Evolutionary conservation across 2,888 invertebrate species (phyloP), one percentile per base, ranked within the genome.

Genomic region (Ischnura elegans): DNA sequence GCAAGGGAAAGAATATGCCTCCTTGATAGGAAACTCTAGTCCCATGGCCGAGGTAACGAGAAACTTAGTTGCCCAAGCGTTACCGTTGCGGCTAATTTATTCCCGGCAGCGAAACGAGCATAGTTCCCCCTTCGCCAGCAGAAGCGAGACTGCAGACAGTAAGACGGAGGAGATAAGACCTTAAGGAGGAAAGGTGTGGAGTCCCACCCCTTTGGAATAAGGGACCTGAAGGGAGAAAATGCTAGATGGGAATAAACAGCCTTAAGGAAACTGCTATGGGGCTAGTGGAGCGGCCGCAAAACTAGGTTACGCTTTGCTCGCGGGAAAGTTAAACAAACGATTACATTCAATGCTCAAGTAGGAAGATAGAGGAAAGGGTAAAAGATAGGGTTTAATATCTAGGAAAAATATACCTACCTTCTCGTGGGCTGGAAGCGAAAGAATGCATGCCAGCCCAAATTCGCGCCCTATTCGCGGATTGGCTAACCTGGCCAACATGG

Each of bases 321-420:
- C 36, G 36, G 76, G 76, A 76, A 76, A 76, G 29, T 76, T 76
- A 76, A 76, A 76, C 76, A 76, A 76, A 76, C 76, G 76, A 76
- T 76, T 76, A 76, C 76, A 76, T 36, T 76, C 36, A 76, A 76
- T 76, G 76, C 36, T 29, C 8, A n/a, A 76, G 29, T 29, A 76
- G 76, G 16, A 16, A 16, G 29, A 10, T 36, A 36, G 76, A 25
- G 16, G 76, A 76, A 36, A n/a, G 0, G 36, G 36, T 25, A 25
- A 13, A 13, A 76, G 76, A 76, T 76, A 76, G 36, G 76, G 76
- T 76, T 76, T 76, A 76, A 76, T 76, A 29, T 76, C 36, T 13
- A 76, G 76, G 36, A 2, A 76, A 2, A 76, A 76, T 76, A 76
- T 76, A 61, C 76, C 10, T n/a, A 36, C 76, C 76, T 36, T 10